A percentile compares a stretch with the other conserved stretches of the same genome.
These are phyloP conservation scores for Hoplodrina ambigua DNA, from an alignment of 2,888 invertebrate species.

Conservation along the genomic window DNA sequence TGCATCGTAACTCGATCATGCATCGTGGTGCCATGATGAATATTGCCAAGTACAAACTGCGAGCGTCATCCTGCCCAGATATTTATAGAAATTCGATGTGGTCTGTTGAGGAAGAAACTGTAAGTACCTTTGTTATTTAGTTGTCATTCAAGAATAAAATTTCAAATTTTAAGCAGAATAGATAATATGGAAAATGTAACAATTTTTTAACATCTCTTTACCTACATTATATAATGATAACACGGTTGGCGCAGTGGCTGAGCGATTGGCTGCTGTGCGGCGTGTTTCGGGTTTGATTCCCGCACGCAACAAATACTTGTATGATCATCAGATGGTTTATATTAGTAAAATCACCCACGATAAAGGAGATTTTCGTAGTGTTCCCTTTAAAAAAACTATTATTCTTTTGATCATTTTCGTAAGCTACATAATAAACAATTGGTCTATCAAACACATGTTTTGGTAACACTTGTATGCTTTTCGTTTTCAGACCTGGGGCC, in stretches of 20 bases:
- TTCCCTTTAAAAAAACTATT: too few species aligned
- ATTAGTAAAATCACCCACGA: too few species aligned
- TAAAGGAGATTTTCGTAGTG: too few species aligned
- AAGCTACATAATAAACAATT: too few species aligned
- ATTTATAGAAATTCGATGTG: constrained; percentile 97
- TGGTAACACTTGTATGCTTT: background rate
- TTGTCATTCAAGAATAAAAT: constrained; percentile 21
- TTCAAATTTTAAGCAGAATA: constrained; percentile 46
- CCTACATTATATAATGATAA: too few species aligned
- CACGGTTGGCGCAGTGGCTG: too few species aligned
- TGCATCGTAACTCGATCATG: constrained; percentile 96
- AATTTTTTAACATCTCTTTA: constrained; percentile 20
- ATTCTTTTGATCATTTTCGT: too few species aligned
- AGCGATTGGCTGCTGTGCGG: too few species aligned
- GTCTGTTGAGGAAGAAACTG: constrained; percentile 93
- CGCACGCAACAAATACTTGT: too few species aligned
- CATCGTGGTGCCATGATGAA: constrained; percentile 97
- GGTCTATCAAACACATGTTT: too few species aligned
- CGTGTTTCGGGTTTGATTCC: too few species aligned
- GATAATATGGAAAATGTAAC: constrained; percentile 10
- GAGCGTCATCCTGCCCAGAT: constrained; percentile 98
- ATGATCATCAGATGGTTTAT: too few species aligned
- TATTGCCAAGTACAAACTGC: constrained; percentile 94
- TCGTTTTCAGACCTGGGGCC: constrained; percentile 93
- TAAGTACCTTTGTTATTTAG: constrained; percentile 74